phyloP scores from a whole-genome alignment of 2,113 vertebrate genomes.

The Poecilia latipinna region DNA sequence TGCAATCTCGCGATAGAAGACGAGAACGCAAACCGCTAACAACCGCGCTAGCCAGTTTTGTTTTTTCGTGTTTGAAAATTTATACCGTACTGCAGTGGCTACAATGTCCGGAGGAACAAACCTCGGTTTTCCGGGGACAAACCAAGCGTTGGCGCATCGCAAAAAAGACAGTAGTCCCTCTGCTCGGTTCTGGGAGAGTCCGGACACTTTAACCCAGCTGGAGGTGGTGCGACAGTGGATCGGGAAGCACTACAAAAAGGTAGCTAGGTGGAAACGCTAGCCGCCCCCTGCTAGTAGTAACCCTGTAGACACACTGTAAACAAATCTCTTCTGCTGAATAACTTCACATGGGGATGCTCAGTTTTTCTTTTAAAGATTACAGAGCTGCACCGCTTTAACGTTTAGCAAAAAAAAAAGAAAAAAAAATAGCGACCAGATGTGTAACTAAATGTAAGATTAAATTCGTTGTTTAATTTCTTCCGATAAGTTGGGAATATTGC shows the following conservation, averaged over 20 bases:
- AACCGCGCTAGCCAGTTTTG: constrained; percentile 67
- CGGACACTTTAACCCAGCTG: constrained; percentile 88
- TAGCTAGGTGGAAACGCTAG: constrained; percentile 64
- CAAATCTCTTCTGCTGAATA: constrained; percentile 35
- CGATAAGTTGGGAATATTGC: neutral
- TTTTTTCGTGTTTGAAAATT: constrained; percentile 44
- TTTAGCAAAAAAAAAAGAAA: neutral
- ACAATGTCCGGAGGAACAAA: constrained; percentile 73
- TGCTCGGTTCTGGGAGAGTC: constrained; percentile 89
- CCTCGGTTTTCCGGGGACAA: constrained; percentile 60
- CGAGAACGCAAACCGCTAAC: constrained; percentile 55
- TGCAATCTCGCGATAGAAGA: constrained; percentile 51
- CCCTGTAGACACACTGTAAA: constrained; percentile 56
- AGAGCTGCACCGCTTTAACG: neutral
- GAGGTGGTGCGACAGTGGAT: constrained; percentile 90
- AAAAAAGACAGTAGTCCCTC: constrained; percentile 89
- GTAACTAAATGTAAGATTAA: neutral
- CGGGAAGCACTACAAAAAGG: constrained; percentile 95
- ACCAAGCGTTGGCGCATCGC: constrained; percentile 68
- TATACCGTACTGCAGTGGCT: constrained; percentile 60
- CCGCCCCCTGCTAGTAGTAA: constrained; percentile 53
- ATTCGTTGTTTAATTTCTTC: neutral
- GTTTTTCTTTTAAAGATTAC: neutral
- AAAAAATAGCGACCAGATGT: neutral
- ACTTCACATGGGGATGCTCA: neutral